Base-by-base conservation (phyloP, 2,888 invertebrate species). In the Pocota personata region DNA sequence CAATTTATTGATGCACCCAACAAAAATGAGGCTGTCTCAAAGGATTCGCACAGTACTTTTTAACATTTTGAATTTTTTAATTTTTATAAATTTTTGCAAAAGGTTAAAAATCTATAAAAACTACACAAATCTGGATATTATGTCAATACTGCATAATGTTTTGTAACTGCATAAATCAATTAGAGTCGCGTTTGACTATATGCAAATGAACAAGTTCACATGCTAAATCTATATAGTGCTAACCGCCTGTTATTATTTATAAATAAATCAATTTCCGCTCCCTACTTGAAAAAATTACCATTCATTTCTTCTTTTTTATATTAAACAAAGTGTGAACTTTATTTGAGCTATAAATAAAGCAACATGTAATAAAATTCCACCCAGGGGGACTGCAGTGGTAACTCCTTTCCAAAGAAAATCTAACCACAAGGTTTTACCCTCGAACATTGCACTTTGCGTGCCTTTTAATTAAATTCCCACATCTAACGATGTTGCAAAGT, bases 401-500 rank as follows among this genome's bases (percentile, higher is more conserved):
- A 50, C 12, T 50, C 24, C 50, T 1, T 8, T 50, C 30, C 8
- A 19, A 1, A 32, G 19, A 48, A 32, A 16, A 16, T 12, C 4
- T 37, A 14, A 24, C 24, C 14, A 30, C 67, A 52, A 21, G 0
- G 32, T 50, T 24, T 35, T 14, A n/a, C 30, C n/a, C 4, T 40
- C 6, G 40, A 37, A 24, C 37, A 60, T 43, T 50, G 16, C 35
- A 32, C 16, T 46, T 24, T 19, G 35, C 24, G 72, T 19, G 12
- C 16, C 4, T 72, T 72, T 62, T 73, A 73, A 73, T 73, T 73
- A 62, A 55, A 73, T 73, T 73, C 43, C 62, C 52, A 30, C 52
- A 52, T 62, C 73, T 62, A 40, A 43, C 40, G 19, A 19, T 62
- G 37, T 50, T 35, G 24, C 30, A 30, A 78, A 24, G 46, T 30